Evolutionary conservation across 2,888 invertebrate genomes (phyloP), one percentile per base, ranked within the genome.

Genomic region (Cosmopolites sordidus): DNA sequence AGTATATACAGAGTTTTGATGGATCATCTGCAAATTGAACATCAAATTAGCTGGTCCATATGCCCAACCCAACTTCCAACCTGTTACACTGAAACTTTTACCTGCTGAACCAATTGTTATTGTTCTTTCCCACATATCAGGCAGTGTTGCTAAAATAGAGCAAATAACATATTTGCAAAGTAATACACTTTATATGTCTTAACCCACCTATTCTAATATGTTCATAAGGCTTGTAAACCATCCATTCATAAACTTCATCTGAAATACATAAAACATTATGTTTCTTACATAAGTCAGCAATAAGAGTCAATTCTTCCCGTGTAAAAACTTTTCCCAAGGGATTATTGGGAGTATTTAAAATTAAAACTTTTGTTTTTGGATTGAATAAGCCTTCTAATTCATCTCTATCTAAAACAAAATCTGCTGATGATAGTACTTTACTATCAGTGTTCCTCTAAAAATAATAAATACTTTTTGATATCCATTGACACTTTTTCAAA

Each of bases 231-330:
- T 88, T 83, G 66, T 87, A 96, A 9, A 92, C 89, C 71, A 99
- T 81, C 94, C 96, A 98, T 73, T 99, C 98, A 64, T 99, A 99
- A 0, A 99, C 99, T 74, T 99, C 99, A 74, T 99, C 99, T 1
- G 95, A 87, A 15, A 99, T 75, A 51, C 94, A 95, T 6, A 99
- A 75, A 2, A 90, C 88, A 71, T 99, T 87, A 81, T 92, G 87
- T 68, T 96, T 92, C 69, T 88, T 89, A 72, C 96, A 97, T 51
- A 99, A 75, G 60, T 87, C 79, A 0, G 95, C 95, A 61, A 99
- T 89, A 58, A 82, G 69, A 62, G 83, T 77, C 59, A 92, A 69
- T 71, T 93, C 92, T 1, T 81, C 73, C 29, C 68, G 61, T 0
- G 79, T 81, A 67, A 86, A 89, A 16, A 95, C 90, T 76, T 99